Conservation (phyloP, 2,888 invertebrate species). For the Drosophila planitibia region DNA sequence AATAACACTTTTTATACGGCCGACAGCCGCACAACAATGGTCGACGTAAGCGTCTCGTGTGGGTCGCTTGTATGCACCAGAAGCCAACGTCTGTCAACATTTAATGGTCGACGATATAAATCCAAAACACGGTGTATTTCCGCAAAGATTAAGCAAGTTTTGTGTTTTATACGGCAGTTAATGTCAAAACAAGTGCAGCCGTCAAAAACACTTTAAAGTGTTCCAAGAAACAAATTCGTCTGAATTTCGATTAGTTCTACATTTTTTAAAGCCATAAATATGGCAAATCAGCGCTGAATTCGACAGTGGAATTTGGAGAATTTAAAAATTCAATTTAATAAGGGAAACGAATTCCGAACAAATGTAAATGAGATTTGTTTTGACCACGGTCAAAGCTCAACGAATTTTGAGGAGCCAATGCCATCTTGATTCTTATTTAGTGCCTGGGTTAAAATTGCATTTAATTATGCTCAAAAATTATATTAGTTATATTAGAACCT, state of each 20-base stretch:
- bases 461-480: too few species aligned
- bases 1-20: conserved; percentile 69
- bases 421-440: too few species aligned
- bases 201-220: neutral
- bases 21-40: conserved; percentile 32
- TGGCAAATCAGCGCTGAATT: neutral
- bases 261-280: neutral
- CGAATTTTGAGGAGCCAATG: too few species aligned
- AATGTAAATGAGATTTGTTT: too few species aligned
- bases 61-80: conserved; percentile 26
- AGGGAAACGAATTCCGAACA: too few species aligned
- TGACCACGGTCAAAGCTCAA: too few species aligned
- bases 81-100: conserved; percentile 53
- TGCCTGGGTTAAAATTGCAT: too few species aligned
- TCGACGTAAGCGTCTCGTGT: neutral
- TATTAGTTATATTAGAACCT: too few species aligned
- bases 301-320: neutral
- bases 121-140: conserved; percentile 31
- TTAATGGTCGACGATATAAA: conserved; percentile 60
- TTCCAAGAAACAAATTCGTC: conserved; percentile 13
- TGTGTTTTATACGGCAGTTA: conserved; percentile 13
- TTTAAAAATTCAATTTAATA: neutral
- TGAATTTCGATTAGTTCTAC: neutral
- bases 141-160: conserved; percentile 52
- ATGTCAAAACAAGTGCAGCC: conserved; percentile 16